Conservation (phyloP, 2,113 vertebrate genomes). For the Montifringilla adamsi region DNA sequence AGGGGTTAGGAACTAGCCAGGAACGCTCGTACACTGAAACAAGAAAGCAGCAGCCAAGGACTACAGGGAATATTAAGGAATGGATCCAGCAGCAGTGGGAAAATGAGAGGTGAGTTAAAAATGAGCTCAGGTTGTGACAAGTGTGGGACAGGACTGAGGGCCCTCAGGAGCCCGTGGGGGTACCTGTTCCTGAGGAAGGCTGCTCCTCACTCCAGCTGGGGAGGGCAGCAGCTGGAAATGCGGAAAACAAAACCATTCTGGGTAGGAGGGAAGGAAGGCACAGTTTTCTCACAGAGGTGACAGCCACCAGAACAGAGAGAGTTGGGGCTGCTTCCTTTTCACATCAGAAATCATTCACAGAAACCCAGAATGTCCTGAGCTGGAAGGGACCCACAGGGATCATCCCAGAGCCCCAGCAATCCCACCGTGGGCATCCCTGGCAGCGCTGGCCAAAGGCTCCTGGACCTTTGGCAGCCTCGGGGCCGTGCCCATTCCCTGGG, state of each 20-base stretch:
- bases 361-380: not conserved
- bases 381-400: not conserved
- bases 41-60: not conserved
- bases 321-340: not conserved
- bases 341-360: not conserved
- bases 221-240: not conserved
- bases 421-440: not conserved
- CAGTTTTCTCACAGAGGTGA: rapidly evolving
- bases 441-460: not conserved
- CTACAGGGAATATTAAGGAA: not conserved
- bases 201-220: not conserved
- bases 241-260: not conserved
- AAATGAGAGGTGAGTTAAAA: not conserved
- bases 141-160: not conserved
- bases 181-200: rapidly evolving
- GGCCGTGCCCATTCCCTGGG: not conserved
- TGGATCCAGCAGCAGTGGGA: not conserved
- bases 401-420: not conserved
- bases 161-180: not conserved
- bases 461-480: not conserved
- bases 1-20: rapidly evolving
- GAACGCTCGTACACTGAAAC: not conserved
- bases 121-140: not conserved
- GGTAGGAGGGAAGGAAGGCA: not conserved
- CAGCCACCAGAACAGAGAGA: not conserved